These are phyloP conservation scores for Trematocara variabile DNA, from an alignment of 2,113 vertebrate species.

Conservation along the genomic window DNA sequence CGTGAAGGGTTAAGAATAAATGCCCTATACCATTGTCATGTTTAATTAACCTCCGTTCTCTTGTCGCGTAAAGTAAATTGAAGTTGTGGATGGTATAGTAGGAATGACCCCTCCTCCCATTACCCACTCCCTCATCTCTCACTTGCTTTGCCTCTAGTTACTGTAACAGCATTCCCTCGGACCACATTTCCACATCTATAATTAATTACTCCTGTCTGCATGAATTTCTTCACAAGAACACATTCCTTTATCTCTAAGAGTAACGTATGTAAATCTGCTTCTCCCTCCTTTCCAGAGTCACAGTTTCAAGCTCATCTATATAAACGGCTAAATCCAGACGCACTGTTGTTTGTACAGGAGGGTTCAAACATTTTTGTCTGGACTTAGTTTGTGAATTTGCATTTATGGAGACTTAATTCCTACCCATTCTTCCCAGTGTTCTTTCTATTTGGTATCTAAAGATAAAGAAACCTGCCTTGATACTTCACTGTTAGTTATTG, in stretches of 20 bases:
- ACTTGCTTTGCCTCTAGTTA: conserved; percentile 61
- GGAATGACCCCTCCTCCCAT: not conserved
- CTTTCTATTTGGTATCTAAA: not conserved
- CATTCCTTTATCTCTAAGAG: conserved; percentile 43
- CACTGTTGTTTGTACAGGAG: not conserved
- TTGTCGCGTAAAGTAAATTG: conserved; percentile 64
- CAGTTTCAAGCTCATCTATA: conserved; percentile 2
- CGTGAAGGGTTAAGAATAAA: conserved; percentile 53
- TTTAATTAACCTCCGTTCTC: conserved; percentile 67
- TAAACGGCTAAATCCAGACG: conserved; percentile 13
- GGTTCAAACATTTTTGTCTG: conserved; percentile 20
- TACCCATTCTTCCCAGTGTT: not conserved
- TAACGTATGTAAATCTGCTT: conserved; percentile 21
- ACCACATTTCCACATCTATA: conserved; percentile 71
- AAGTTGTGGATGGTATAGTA: conserved; percentile 49
- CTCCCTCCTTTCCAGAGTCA: not conserved
- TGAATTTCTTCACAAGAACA: conserved; percentile 55
- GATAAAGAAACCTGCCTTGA: not conserved
- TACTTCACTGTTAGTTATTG: not conserved
- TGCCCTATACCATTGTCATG: conserved; percentile 45
- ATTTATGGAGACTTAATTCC: not conserved
- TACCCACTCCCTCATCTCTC: conserved; percentile 12
- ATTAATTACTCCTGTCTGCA: conserved; percentile 70
- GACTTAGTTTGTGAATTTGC: not conserved
- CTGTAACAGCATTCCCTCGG: conserved; percentile 62